phyloP scores from a whole-genome alignment of 2,888 invertebrate species.

The Clepsis dumicolana region DNA sequence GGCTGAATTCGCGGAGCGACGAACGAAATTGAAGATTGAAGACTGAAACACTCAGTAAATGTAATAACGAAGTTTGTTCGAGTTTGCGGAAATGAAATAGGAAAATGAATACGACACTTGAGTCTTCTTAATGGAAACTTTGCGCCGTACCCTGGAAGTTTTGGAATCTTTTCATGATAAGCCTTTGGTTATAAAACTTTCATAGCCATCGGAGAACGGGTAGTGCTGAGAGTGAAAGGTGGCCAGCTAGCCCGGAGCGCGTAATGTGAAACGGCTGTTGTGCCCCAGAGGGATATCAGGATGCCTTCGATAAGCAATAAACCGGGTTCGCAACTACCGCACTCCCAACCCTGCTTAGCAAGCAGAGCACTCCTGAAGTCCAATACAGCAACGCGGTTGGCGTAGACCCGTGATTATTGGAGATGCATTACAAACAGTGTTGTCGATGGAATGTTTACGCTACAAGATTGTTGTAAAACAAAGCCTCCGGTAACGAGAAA shows the following conservation, averaged over 20 bases:
- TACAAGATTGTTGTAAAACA: conserved; percentile 33
- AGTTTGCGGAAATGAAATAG: conserved; percentile 35
- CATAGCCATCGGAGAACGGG: conserved; percentile 31
- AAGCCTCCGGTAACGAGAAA: conserved; percentile 32
- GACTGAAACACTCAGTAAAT: conserved; percentile 31
- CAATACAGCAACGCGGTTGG: background rate
- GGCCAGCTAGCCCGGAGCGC: conserved; percentile 26
- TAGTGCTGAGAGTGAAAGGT: conserved; percentile 34
- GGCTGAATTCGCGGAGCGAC: conserved; percentile 9
- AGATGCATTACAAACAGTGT: conserved; percentile 12
- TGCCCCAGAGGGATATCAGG: conserved; percentile 44
- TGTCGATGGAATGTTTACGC: conserved; percentile 28
- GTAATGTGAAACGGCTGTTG: conserved; percentile 46
- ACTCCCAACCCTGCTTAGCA: background rate
- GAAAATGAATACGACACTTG: conserved; percentile 36
- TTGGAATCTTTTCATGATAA: conserved; percentile 37
- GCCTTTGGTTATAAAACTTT: conserved; percentile 37
- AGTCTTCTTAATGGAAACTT: conserved; percentile 36
- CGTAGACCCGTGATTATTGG: conserved; percentile 6
- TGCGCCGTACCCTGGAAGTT: conserved; percentile 26
- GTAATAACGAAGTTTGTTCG: conserved; percentile 37
- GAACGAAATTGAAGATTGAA: conserved; percentile 36
- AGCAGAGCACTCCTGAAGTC: background rate
- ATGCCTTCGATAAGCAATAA: conserved; percentile 36
- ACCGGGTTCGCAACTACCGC: conserved; percentile 20